Evolutionary conservation across 2,113 vertebrate genomes (phyloP).

Genomic region (Ictalurus furcatus): DNA sequence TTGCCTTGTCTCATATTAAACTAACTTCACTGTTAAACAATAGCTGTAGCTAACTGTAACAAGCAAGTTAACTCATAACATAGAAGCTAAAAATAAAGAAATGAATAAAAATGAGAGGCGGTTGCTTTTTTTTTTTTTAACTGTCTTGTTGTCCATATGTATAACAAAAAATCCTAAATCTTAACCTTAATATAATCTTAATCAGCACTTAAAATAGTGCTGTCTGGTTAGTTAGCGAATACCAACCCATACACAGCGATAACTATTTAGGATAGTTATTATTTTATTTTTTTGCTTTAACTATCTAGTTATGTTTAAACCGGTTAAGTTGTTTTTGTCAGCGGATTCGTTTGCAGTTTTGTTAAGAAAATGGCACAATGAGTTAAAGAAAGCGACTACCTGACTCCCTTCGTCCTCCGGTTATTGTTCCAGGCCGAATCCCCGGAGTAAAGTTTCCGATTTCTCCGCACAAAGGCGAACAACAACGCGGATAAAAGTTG

Average conservation of each 20-base stretch:
- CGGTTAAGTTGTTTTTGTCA: not conserved
- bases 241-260: not conserved
- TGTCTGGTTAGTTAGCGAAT: too few species aligned
- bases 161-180: not conserved
- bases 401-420: slow-evolving; percentile 3
- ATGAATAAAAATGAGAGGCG: not conserved
- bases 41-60: not conserved
- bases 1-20: not conserved
- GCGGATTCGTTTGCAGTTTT: not conserved
- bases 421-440: slow-evolving; percentile 38
- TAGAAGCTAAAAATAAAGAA: not conserved
- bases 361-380: not conserved
- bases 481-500: slow-evolving; percentile 26
- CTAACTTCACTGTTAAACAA: not conserved
- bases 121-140: not conserved
- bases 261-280: not conserved
- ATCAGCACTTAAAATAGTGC: not conserved
- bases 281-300: not conserved
- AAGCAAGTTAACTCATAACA: too few species aligned
- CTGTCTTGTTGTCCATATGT: not conserved
- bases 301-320: not conserved
- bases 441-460: slow-evolving; percentile 25
- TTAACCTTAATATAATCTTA: not conserved
- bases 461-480: not conserved
- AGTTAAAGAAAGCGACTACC: not conserved